Evolutionary conservation across 2,113 vertebrate genomes (phyloP).

Genomic region (Myotis yumanensis): DNA sequence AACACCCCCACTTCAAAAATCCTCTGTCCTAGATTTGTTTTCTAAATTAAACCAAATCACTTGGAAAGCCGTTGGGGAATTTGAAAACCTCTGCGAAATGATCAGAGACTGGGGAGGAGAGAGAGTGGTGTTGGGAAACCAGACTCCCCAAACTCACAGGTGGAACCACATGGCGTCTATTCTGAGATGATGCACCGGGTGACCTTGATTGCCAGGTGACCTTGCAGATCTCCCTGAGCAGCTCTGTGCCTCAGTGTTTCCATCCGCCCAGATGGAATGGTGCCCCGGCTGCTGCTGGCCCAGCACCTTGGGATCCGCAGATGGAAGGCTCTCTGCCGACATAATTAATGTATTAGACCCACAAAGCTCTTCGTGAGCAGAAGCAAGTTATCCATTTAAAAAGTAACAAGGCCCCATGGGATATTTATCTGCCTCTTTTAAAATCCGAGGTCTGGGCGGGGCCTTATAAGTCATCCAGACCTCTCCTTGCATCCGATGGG

Average conservation of each 20-base stretch:
- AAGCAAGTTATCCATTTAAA: constrained; percentile 69
- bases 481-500: neutral
- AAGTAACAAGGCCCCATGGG: constrained; percentile 58
- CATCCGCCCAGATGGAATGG: neutral
- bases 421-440: constrained; percentile 53
- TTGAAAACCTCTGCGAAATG: neutral
- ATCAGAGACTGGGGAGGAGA: neutral
- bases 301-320: constrained; percentile 41
- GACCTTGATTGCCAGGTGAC: accelerated
- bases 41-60: constrained; percentile 51
- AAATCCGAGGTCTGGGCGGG: constrained; percentile 50
- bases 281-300: neutral
- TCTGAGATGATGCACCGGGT: accelerated
- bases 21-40: constrained; percentile 43
- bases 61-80: constrained; percentile 31
- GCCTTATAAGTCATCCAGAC: constrained; percentile 21
- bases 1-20: constrained; percentile 34
- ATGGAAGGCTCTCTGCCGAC: constrained; percentile 31
- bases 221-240: neutral
- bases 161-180: neutral
- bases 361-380: constrained; percentile 59
- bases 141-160: neutral
- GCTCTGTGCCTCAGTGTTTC: neutral
- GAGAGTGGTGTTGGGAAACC: neutral
- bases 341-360: constrained; percentile 48